These are phyloP conservation scores for Anguilla marmorata DNA, from an alignment of 2,797 vertebrate genomes.

Conservation along the genomic window DNA sequence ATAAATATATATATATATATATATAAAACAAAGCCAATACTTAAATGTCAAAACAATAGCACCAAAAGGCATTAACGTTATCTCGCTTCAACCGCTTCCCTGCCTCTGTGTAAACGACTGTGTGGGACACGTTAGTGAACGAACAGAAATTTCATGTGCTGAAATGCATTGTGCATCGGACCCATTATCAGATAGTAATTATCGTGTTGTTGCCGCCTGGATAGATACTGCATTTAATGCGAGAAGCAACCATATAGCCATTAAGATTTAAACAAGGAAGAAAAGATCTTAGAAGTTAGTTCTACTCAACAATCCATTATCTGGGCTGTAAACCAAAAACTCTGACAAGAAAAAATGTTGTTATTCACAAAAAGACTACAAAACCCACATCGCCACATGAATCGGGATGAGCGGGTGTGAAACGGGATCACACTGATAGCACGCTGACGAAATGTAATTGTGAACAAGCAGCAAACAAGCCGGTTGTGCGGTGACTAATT, in stretches of 20 bases:
- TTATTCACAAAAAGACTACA: constrained; percentile 4
- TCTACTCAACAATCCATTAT: not conserved
- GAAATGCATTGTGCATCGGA: not conserved
- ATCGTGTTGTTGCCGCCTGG: not conserved
- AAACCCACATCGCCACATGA: not conserved
- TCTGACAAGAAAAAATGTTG: not conserved
- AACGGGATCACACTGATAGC: constrained; percentile 20
- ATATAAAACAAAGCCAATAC: not conserved
- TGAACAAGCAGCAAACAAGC: constrained; percentile 18
- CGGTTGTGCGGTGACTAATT: constrained; percentile 13
- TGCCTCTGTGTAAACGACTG: not conserved
- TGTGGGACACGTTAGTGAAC: not conserved
- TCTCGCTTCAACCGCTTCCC: not conserved
- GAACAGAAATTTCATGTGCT: not conserved
- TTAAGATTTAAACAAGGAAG: not conserved
- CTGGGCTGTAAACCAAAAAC: not conserved
- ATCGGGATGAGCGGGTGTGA: constrained; percentile 24
- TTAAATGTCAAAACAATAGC: constrained; percentile 14
- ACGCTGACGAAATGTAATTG: constrained; percentile 25
- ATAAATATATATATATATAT: not conserved
- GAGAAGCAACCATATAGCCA: not conserved
- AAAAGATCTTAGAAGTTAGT: not conserved
- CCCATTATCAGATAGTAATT: not conserved
- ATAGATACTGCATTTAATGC: not conserved
- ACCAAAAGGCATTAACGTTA: not conserved